Percentiles rank a stretch among this genome's conserved stretches.
These are phyloP conservation scores for Ophthalmolycus amberensis DNA, from an alignment of 2,113 vertebrate genomes.

Conservation along the genomic window DNA sequence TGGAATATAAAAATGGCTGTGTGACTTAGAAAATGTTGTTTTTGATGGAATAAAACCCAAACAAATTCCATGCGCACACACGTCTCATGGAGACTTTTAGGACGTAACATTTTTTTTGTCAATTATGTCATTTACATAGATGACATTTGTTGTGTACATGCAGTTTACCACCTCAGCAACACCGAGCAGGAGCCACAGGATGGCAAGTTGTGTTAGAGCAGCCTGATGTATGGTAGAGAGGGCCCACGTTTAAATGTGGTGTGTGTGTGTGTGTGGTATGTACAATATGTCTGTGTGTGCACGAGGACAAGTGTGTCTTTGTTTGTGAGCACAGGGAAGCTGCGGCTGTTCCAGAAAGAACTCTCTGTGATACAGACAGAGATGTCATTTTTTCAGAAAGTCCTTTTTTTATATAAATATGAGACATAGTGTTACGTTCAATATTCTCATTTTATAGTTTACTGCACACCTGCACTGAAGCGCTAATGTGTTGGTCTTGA, in stretches of 20 bases:
- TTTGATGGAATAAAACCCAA: neutral
- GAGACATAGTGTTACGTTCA: constrained; percentile 11
- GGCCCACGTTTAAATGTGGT: neutral
- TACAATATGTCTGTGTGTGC: neutral
- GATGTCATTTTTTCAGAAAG: constrained; percentile 10
- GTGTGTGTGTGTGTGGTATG: neutral
- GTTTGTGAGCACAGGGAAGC: neutral
- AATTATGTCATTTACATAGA: neutral
- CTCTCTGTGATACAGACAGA: neutral
- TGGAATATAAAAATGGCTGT: neutral
- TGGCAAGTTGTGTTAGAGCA: neutral
- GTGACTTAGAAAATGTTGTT: neutral
- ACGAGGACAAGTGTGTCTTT: neutral
- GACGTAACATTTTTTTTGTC: neutral
- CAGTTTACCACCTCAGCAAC: neutral
- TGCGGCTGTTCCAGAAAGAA: neutral
- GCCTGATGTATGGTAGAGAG: neutral
- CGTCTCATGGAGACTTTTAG: neutral
- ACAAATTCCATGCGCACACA: neutral
- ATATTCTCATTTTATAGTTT: constrained; percentile 46
- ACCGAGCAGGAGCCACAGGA: constrained; percentile 1
- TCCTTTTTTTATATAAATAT: constrained; percentile 11
- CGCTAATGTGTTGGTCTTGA: constrained; percentile 40
- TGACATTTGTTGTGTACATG: neutral
- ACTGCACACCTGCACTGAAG: constrained; percentile 17